Percentiles rank a stretch among this genome's conserved stretches.
Evolutionary conservation across 1,140 invertebrate genomes (phyloP).

Genomic region (Listronotus oregonensis): DNA sequence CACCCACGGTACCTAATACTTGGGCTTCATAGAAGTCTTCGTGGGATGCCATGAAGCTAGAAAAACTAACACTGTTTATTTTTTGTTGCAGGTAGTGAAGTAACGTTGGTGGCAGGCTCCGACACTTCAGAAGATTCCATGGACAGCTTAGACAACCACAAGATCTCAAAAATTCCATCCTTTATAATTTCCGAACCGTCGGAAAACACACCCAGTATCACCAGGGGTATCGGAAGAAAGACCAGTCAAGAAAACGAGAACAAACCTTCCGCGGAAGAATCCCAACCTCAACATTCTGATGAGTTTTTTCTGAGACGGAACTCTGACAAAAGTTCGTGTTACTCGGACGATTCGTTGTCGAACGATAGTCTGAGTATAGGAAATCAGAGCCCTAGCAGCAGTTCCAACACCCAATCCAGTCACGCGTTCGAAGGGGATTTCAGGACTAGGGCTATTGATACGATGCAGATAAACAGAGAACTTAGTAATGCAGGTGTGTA

Average conservation of each 20-base stretch:
- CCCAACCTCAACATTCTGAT: conserved; percentile 34
- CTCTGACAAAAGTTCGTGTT: conserved; percentile 66
- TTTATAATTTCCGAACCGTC: conserved; percentile 64
- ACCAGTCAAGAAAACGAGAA: conserved; percentile 63
- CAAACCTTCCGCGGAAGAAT: conserved; percentile 17
- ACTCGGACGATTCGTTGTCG: conserved; percentile 70
- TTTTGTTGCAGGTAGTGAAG: conserved; percentile 63
- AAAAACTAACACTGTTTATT: not conserved
- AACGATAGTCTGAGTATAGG: conserved; percentile 60
- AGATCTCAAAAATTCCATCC: conserved; percentile 51
- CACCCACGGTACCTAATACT: no score
- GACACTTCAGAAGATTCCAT: conserved; percentile 66
- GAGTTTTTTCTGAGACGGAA: conserved; percentile 53
- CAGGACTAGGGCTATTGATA: conserved; percentile 34
- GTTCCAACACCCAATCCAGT: conserved; percentile 52
- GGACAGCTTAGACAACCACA: conserved; percentile 63
- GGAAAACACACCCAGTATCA: conserved; percentile 79
- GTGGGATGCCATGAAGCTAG: no score
- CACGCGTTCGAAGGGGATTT: conserved; percentile 43
- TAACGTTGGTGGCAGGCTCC: conserved; percentile 74
- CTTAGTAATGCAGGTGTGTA: conserved; percentile 41
- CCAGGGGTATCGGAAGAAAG: conserved; percentile 74
- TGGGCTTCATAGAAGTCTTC: no score
- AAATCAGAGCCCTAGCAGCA: conserved; percentile 52
- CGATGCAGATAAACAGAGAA: conserved; percentile 43